Evolutionary conservation across 2,797 vertebrate genomes (phyloP), one percentile per base, ranked within the genome.

Genomic region (Protosalanx chinensis): DNA sequence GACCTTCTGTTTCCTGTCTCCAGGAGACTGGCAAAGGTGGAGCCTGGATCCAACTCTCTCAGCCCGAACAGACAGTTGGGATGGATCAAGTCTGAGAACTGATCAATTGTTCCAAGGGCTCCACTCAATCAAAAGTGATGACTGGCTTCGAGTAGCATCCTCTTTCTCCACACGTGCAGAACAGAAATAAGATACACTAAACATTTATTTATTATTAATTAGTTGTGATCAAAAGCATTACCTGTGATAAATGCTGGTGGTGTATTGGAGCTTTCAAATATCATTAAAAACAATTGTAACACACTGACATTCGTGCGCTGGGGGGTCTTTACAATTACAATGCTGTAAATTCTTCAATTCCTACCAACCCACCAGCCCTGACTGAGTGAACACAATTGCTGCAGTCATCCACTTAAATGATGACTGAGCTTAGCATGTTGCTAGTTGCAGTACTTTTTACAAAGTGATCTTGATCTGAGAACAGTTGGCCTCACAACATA

Each of bases 1-100:
- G 88, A 90, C 79, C 79, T 87, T 77, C 81, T 80, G 81, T 75
- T 81, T 75, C 53, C 53, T 37, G 72, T 80, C 73, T 74, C 10
- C 67, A 59, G 64, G 49, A 79, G 77, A 79, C 78, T 33, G 75
- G 78, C 71, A 65, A 72, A 67, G 78, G 72, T 79, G 71, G 75
- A 18, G 49, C 78, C 79, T 77, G 70, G 79, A 76, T 49, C 74
- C 74, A 32, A 16, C 62, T 23, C 61, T 71, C 74, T 81, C 51
- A 56, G 51, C 18, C 15, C 15, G 71, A 73, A 49, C 76, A 74
- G 68, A 46, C 29, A 69, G 70, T 64, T 66, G 1, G 16, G 15
- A 64, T 23, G 30, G 70, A 78, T 76, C 68, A 69, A 76, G 64
- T 73, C 32, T 4, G 79, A 72, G 75, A 84, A 76, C 62, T 32